Evolutionary conservation across 2,888 invertebrate genomes (phyloP), one percentile per base, ranked within the genome.

Genomic region (Sialis lutaria): DNA sequence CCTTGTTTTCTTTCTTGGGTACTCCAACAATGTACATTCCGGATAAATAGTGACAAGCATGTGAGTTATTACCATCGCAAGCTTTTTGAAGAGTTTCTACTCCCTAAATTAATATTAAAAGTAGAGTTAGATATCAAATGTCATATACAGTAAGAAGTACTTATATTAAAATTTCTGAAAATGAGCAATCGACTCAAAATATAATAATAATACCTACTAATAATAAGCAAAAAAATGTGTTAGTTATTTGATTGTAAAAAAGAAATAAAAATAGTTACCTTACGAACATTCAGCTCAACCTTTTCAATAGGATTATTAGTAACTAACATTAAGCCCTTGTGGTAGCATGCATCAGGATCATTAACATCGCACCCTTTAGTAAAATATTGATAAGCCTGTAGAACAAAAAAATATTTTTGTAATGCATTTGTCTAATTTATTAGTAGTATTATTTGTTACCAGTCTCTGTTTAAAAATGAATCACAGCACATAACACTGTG

Each of bases 41-140:
- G 1, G 86, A 82, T 22, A 90, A 67, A 56, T 80, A 80, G 59
- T 83, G 87, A 60, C 93, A 93, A 7, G 84, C 82, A 55, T 76
- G 76, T 1, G 76, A 72, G 55, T 79, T 73, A 37, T 73, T 67
- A 1, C 60, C 58, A 2, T 60, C 54, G 50, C 77, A 77, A 0
- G 70, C 64, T 55, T 72, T 74, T 22, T 68, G 65, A 37, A 79
- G 58, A 48, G 70, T 61, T 41, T 64, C 56, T 52, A 76, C 53
- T 2, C 74, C 75, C 59, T 64, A 48, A 43, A 55, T 56, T 50
- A n/a, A 5, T 12, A 44, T 5, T n/a, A 42, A 42, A 40, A 5
- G 4, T 22, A 22, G n/a, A n/a, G n/a, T n/a, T n/a, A n/a, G n/a
- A 22, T 22, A 22, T 22, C 2, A 22, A 22, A 22, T 2, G 22